These are phyloP conservation scores for Pristiophorus japonicus DNA, from an alignment of 2,113 vertebrate species.

Conservation along the genomic window DNA sequence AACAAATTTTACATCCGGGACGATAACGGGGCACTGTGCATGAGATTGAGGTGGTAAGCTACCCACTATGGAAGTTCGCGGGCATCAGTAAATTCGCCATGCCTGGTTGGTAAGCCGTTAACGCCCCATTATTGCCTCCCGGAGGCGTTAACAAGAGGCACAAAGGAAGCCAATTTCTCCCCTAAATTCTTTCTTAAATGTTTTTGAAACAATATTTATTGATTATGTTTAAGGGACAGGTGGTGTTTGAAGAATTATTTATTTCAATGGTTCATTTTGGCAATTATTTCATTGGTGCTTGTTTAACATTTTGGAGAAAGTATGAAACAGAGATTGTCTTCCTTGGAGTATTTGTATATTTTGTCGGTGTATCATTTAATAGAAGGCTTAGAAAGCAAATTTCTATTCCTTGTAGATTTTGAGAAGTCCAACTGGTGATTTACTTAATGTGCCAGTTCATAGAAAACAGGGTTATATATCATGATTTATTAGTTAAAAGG, in stretches of 20 bases:
- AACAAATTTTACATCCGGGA: too few species aligned
- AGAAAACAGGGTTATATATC: not conserved
- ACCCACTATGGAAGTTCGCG: too few species aligned
- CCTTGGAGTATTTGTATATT: not conserved
- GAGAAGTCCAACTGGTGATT: not conserved
- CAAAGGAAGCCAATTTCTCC: too few species aligned
- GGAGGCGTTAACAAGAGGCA: too few species aligned
- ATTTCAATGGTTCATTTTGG: not conserved
- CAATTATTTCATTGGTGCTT: not conserved
- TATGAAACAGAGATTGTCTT: not conserved
- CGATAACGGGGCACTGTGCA: too few species aligned
- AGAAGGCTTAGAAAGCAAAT: not conserved
- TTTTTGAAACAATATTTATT: not conserved
- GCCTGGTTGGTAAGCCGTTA: too few species aligned
- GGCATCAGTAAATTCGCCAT: too few species aligned
- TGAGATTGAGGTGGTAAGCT: too few species aligned
- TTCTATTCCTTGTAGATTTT: not conserved
- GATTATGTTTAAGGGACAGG: not conserved
- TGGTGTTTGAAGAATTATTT: not conserved
- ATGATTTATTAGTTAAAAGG: constrained; percentile 23
- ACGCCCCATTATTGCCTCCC: too few species aligned
- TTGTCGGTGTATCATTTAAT: not conserved
- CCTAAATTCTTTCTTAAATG: not conserved
- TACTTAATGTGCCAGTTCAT: not conserved
- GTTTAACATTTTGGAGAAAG: constrained; percentile 18